Percentiles rank a stretch among this genome's conserved stretches.
phyloP scores from a whole-genome alignment of 2,113 vertebrate genomes.

The Toxotes chatareus region DNA sequence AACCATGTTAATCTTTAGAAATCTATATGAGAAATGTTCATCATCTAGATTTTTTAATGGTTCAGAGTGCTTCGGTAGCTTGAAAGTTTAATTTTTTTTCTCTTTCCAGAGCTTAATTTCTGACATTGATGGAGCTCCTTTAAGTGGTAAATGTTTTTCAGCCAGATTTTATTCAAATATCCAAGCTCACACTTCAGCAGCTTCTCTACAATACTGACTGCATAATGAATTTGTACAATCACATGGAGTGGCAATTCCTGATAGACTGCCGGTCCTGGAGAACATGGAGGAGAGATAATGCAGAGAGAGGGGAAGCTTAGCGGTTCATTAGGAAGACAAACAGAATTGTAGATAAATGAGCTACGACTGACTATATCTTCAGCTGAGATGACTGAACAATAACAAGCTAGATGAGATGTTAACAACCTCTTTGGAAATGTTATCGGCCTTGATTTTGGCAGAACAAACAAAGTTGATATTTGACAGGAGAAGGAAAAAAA shows the following conservation, averaged over 20 bases:
- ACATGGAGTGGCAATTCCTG: conserved; percentile 15
- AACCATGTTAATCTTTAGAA: background rate
- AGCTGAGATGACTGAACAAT: conserved; percentile 26
- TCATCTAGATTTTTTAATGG: background rate
- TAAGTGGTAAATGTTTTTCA: conserved; percentile 44
- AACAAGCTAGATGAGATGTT: conserved; percentile 22
- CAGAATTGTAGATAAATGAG: conserved; percentile 32
- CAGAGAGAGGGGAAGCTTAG: background rate
- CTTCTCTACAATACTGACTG: conserved; percentile 11
- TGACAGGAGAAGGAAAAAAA: background rate
- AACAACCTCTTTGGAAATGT: conserved; percentile 5
- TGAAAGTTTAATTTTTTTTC: conserved; percentile 5
- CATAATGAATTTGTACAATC: conserved; percentile 30
- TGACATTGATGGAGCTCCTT: conserved; percentile 11
- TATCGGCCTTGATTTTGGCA: conserved; percentile 3
- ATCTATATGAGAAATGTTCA: conserved; percentile 5
- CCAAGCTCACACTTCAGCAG: conserved; percentile 15
- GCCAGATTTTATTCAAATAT: conserved; percentile 22
- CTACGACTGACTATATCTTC: conserved; percentile 25
- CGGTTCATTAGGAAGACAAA: conserved; percentile 46
- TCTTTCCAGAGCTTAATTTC: conserved; percentile 26
- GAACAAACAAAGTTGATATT: conserved; percentile 30
- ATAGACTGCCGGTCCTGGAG: background rate
- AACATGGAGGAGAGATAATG: conserved; percentile 11
- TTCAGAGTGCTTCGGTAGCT: background rate